Base-by-base conservation (phyloP, 2,888 invertebrate genomes). In the Pilophorus perplexus region DNA sequence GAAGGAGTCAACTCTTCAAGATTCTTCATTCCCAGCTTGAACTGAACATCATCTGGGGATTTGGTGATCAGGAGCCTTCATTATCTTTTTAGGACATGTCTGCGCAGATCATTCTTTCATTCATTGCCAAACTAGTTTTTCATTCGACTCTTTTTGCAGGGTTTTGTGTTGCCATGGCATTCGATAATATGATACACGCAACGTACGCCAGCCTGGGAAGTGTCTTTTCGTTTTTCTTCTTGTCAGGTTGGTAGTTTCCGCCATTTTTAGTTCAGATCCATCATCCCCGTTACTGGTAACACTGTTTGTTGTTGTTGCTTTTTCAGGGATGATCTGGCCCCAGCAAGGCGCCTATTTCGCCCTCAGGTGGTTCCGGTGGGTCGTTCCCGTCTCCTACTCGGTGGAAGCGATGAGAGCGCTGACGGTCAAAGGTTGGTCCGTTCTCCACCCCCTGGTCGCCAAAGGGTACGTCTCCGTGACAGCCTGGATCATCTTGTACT, bases 341-440 rank as follows among this genome's bases (percentile, higher is more conserved):
- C 71, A 85, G 64, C 85, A 86, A 76, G 85, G 84, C 5, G 84
- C 88, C 85, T 84, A 87, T 0, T 74, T 76, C 16, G 74, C 78
- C 0, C 76, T 89, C 0, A 80, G 81, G 59, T 81, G 83, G 73
- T 67, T 90, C 44, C 85, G 89, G 4, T 78, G 85, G 54, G 75
- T 80, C 1, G 79, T 90, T 3, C 94, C 94, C 0, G 88, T 90
- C 75, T 93, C 93, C 0, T 78, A 90, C 60, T 87, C 92, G 0
- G 84, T 88, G 0, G 84, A 85, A 69, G 85, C 92, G 0, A 79
- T 93, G 55, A 79, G 93, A 67, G 86, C 85, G 72, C 81, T 93
- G 62, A 81, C 91, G 73, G 86, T 86, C 69, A 87, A 88, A 75
- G 93, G 92, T 0, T 85, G 86, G 80, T 76, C 83, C 0, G 78